Conservation (phyloP, 92 coral and sea anemone species). For the Actinostola sp. region DNA sequence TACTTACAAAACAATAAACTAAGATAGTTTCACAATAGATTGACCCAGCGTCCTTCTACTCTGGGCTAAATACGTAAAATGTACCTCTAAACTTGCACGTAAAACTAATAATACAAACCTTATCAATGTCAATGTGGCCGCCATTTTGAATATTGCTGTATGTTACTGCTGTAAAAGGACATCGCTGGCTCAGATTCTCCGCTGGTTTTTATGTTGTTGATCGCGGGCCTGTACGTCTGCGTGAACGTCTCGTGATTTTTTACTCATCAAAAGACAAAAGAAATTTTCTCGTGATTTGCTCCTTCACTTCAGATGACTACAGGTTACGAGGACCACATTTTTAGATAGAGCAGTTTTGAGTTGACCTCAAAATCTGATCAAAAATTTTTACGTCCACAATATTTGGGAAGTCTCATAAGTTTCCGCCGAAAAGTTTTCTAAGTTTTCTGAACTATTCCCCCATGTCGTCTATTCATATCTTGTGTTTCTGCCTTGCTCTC, state of each 20-base stretch:
- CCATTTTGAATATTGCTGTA: constrained; percentile 31
- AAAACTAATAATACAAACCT: no score
- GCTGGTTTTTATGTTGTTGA: not conserved
- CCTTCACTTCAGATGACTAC: not conserved
- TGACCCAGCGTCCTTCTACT: no score
- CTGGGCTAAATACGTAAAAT: no score
- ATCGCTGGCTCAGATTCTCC: not conserved
- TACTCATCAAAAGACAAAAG: not conserved
- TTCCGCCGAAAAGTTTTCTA: no score
- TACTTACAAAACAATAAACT: no score
- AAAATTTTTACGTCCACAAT: no score
- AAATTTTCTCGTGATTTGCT: not conserved
- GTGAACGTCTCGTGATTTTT: constrained; percentile 1
- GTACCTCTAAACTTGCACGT: no score
- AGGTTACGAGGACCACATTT: not conserved
- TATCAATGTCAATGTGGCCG: constrained; percentile 29
- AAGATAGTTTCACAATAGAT: no score
- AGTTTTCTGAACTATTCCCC: no score
- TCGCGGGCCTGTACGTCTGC: not conserved
- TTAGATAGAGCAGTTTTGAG: not conserved
- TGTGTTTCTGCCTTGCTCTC: no score
- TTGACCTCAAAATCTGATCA: not conserved
- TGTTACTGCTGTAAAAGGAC: not conserved
- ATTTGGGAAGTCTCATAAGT: no score
- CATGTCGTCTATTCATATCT: no score